Conservation (phyloP, 2,113 vertebrate species). For the Ginglymostoma cirratum region DNA sequence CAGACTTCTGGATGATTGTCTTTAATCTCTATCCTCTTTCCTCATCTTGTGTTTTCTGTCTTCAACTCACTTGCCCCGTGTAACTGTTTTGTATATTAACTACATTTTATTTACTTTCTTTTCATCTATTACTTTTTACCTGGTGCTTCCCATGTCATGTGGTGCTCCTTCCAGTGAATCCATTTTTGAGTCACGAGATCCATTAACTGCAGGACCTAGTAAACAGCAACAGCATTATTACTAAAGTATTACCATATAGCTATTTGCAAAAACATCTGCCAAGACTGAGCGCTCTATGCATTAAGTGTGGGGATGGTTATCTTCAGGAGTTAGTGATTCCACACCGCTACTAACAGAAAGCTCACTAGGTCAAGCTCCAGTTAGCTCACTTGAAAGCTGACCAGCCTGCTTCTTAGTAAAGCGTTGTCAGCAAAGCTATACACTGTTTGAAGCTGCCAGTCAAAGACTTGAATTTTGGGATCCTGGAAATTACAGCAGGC, state of each 20-base stretch:
- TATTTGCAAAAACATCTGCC: neutral
- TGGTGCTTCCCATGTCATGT: neutral
- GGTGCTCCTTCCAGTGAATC: neutral
- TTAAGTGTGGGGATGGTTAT: too few species aligned
- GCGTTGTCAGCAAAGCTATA: too few species aligned
- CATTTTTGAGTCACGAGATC: neutral
- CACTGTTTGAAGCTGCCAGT: too few species aligned
- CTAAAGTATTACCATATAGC: neutral
- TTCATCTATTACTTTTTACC: constrained; percentile 16
- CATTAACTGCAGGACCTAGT: neutral
- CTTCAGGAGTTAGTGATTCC: too few species aligned
- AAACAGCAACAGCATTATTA: neutral
- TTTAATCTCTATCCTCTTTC: neutral
- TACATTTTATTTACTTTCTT: too few species aligned
- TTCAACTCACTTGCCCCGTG: neutral
- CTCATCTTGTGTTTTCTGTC: neutral
- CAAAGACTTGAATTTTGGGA: too few species aligned
- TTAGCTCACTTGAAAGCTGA: too few species aligned
- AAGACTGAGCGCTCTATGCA: too few species aligned
- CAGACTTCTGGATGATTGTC: neutral
- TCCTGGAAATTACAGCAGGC: too few species aligned
- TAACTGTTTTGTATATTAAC: neutral
- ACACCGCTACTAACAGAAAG: too few species aligned
- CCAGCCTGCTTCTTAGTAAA: too few species aligned
- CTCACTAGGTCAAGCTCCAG: too few species aligned